These are phyloP conservation scores for Tetragonula clypearis DNA, from an alignment of 1,140 invertebrate genomes.

Conservation along the genomic window DNA sequence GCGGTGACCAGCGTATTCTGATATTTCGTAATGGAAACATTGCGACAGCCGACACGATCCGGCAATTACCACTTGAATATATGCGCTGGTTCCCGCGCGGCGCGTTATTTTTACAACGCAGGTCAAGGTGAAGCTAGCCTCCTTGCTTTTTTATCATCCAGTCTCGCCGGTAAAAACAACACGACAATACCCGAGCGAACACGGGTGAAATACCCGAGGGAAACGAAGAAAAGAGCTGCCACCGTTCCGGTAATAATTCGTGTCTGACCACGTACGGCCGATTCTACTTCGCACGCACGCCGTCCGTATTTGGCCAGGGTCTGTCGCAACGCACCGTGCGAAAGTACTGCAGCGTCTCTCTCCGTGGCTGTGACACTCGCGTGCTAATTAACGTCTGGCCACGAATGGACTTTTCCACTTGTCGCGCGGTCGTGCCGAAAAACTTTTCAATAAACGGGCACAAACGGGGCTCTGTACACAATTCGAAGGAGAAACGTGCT, in stretches of 20 bases:
- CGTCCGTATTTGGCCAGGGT: background rate
- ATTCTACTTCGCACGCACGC: background rate
- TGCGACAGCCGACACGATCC: background rate
- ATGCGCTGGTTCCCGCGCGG: background rate
- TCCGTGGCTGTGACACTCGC: background rate
- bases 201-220: conserved; percentile 10
- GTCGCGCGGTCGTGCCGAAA: background rate
- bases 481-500: no score
- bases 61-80: background rate
- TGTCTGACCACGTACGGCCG: background rate
- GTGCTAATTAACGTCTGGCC: conserved; percentile 10
- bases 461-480: background rate
- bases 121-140: conserved; percentile 25
- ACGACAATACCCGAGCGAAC: background rate
- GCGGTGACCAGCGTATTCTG: background rate
- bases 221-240: background rate
- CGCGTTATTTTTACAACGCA: background rate
- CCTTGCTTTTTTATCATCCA: background rate
- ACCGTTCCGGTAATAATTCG: conserved; percentile 5
- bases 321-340: background rate
- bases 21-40: background rate
- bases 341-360: conserved; percentile 13
- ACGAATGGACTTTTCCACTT: conserved; percentile 14
- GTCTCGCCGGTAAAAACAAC: background rate
- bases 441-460: background rate